Conservation (phyloP, 2,797 vertebrate species). For the Tangara arthus region DNA sequence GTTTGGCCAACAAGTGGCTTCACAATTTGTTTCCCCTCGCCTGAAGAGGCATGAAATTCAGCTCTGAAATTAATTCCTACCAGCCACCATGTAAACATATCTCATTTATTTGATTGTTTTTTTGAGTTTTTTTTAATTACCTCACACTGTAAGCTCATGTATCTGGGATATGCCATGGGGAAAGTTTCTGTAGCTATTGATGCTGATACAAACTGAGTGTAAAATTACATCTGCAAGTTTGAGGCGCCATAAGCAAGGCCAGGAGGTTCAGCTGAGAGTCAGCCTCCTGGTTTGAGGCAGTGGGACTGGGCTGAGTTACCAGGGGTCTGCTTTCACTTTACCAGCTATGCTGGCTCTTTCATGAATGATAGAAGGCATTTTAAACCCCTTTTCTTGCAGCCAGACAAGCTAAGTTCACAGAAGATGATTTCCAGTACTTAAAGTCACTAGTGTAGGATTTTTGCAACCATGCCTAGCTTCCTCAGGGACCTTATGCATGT, state of each 20-base stretch:
- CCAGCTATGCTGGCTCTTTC: background rate
- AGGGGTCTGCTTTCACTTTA: background rate
- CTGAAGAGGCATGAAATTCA: background rate
- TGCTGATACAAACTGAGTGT: background rate
- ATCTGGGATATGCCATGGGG: background rate
- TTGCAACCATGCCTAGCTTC: background rate
- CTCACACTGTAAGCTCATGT: background rate
- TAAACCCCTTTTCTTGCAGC: background rate
- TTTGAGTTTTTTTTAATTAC: too few species aligned
- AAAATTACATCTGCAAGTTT: background rate
- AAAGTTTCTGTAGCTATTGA: background rate
- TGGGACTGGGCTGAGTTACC: background rate
- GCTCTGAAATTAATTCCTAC: background rate
- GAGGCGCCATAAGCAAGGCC: background rate
- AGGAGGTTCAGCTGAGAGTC: background rate
- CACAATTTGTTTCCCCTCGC: background rate
- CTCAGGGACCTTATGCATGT: background rate
- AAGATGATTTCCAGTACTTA: background rate
- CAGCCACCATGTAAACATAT: background rate
- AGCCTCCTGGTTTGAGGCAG: background rate
- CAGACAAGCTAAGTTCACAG: fast-evolving
- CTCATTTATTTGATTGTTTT: background rate
- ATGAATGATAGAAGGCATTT: background rate
- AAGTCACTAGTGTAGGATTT: background rate
- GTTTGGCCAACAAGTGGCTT: background rate